Conservation (phyloP, 2,888 invertebrate genomes). For the Melinopterus prodromus region DNA sequence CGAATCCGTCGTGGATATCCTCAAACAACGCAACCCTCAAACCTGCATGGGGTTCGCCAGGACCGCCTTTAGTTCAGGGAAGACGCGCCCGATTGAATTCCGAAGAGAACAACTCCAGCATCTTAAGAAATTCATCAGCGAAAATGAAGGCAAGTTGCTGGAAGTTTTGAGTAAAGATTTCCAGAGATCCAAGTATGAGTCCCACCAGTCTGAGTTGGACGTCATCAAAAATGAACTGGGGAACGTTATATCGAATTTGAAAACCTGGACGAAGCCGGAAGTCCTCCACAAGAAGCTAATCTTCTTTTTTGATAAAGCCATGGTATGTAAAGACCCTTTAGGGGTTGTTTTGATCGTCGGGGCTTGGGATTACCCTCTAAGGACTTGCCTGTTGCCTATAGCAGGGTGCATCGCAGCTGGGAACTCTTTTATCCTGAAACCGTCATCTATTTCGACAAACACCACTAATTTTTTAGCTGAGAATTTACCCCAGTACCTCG, state of each 20-base stretch:
- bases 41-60: slow-evolving; percentile 63
- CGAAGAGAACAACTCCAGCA: slow-evolving; percentile 81
- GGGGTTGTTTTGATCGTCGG: slow-evolving; percentile 91
- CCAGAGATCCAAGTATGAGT: slow-evolving; percentile 80
- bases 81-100: slow-evolving; percentile 80
- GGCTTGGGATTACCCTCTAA: slow-evolving; percentile 98
- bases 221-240: slow-evolving; percentile 48
- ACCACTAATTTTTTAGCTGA: slow-evolving; percentile 64
- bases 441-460: slow-evolving; percentile 85
- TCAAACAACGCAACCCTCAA: slow-evolving; percentile 18
- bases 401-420: slow-evolving; percentile 92
- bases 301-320: slow-evolving; percentile 38
- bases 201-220: slow-evolving; percentile 78
- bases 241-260: slow-evolving; percentile 40
- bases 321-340: slow-evolving; percentile 81
- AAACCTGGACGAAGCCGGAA: slow-evolving; percentile 40
- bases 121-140: slow-evolving; percentile 78
- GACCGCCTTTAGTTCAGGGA: slow-evolving; percentile 80
- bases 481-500: slow-evolving; percentile 75
- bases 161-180: slow-evolving; percentile 83
- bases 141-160: slow-evolving; percentile 76
- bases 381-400: slow-evolving; percentile 80
- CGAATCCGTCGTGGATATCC: slow-evolving; percentile 23
- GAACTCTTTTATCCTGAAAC: slow-evolving; percentile 90
- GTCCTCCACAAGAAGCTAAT: slow-evolving; percentile 35